Percentiles rank a stretch among this genome's conserved stretches.
phyloP scores from a whole-genome alignment of 2,113 vertebrate genomes.

The Eudyptes chrysolophus region DNA sequence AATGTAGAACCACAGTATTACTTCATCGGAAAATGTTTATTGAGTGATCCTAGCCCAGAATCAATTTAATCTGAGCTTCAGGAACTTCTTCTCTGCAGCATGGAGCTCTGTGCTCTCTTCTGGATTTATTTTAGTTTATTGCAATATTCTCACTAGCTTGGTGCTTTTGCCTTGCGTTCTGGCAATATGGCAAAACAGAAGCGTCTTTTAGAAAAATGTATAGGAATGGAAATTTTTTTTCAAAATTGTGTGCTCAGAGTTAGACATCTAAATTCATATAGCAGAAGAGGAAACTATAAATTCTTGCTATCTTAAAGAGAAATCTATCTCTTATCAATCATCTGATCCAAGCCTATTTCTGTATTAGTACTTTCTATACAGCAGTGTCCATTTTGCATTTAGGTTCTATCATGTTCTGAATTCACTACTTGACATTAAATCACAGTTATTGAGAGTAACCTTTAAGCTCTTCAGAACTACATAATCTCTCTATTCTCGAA shows the following conservation, averaged over 20 bases:
- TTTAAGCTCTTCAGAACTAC: constrained; percentile 1
- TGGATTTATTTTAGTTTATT: neutral
- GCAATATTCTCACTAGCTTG: neutral
- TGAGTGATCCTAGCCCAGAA: neutral
- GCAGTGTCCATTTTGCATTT: neutral
- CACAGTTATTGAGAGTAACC: neutral
- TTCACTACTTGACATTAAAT: neutral
- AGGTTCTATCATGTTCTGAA: neutral
- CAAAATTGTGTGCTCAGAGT: neutral
- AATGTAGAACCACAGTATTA: neutral
- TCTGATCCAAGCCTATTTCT: neutral
- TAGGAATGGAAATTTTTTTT: neutral
- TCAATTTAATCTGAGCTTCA: neutral
- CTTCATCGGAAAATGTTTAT: neutral
- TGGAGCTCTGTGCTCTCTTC: neutral
- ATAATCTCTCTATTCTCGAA: neutral
- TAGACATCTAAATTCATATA: neutral
- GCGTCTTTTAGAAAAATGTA: neutral
- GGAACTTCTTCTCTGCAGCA: neutral
- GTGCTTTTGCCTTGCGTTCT: neutral
- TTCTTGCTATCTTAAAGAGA: neutral
- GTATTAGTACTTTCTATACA: neutral
- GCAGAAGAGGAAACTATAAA: neutral
- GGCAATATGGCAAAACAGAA: neutral
- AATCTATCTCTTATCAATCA: neutral